Percentiles rank a stretch among this genome's conserved stretches.
phyloP scores from a whole-genome alignment of 2,888 invertebrate species.

The Drosophila birchii region DNA sequence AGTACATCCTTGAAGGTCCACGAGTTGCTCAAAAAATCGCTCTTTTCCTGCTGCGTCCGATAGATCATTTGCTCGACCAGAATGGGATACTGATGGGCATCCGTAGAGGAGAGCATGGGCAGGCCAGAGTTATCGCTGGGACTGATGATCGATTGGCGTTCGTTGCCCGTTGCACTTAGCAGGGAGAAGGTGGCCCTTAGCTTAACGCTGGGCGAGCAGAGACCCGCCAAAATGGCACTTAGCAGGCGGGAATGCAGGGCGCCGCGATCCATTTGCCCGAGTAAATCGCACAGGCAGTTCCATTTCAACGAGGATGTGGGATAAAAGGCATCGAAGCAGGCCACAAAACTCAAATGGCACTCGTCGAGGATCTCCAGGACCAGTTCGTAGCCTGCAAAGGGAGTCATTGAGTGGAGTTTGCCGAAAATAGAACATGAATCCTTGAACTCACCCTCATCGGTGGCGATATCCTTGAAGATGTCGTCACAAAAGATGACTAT shows the following conservation, averaged over 20 bases:
- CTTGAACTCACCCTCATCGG: slow-evolving; percentile 79
- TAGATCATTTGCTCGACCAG: slow-evolving; percentile 92
- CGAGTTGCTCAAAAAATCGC: slow-evolving; percentile 83
- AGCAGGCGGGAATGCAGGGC: slow-evolving; percentile 86
- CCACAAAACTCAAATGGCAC: slow-evolving; percentile 94
- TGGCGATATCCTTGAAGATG: slow-evolving; percentile 84
- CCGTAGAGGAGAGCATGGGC: slow-evolving; percentile 87
- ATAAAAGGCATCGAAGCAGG: slow-evolving; percentile 98
- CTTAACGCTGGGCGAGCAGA: slow-evolving; percentile 91
- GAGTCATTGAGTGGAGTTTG: background rate
- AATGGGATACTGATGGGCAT: slow-evolving; percentile 90
- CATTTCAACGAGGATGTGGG: slow-evolving; percentile 97
- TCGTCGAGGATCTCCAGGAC: slow-evolving; percentile 92
- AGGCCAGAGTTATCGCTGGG: slow-evolving; percentile 89
- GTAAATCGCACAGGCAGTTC: slow-evolving; percentile 94
- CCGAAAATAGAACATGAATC: slow-evolving; percentile 12
- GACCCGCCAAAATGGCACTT: slow-evolving; percentile 92
- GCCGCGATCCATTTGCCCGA: slow-evolving; percentile 89
- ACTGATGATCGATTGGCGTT: slow-evolving; percentile 86
- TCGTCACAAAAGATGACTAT: slow-evolving; percentile 93
- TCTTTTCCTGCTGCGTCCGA: slow-evolving; percentile 86
- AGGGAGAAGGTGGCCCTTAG: slow-evolving; percentile 91
- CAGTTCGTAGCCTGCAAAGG: slow-evolving; percentile 86
- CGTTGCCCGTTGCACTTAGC: slow-evolving; percentile 85
- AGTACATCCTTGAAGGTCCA: slow-evolving; percentile 91